Evolutionary conservation across 2,113 vertebrate species (phyloP).

Genomic region (Prinia subflava): DNA sequence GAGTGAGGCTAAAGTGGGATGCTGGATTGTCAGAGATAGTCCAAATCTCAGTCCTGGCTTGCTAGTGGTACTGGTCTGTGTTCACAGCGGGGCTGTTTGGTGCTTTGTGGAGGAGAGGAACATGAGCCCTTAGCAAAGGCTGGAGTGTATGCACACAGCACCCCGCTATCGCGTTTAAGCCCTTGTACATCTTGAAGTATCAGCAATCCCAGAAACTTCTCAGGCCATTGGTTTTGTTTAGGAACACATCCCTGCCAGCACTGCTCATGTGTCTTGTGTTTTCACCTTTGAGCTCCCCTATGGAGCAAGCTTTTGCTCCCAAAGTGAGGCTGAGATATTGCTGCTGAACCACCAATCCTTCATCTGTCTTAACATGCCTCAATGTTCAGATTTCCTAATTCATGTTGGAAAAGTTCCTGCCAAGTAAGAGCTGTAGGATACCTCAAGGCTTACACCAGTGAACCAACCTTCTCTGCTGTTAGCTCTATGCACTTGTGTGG

Average conservation of each 20-base stretch:
- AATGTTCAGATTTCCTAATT: not conserved
- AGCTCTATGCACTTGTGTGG: not conserved
- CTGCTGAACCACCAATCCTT: not conserved
- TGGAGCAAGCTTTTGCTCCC: not conserved
- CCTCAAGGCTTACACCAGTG: not conserved
- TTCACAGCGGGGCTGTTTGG: not conserved
- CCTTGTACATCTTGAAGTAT: not conserved
- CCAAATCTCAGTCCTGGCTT: not conserved
- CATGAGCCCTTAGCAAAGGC: accelerated
- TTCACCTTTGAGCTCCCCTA: not conserved
- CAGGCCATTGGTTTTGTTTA: not conserved
- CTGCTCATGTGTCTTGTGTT: not conserved
- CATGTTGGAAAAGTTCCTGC: not conserved
- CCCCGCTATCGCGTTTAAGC: accelerated
- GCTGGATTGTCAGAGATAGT: not conserved
- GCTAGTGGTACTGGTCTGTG: not conserved
- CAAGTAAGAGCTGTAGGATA: not conserved
- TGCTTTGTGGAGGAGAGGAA: not conserved
- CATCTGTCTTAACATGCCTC: conserved; percentile 3
- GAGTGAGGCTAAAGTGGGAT: not conserved
- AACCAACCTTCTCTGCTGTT: not conserved
- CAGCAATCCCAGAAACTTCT: not conserved
- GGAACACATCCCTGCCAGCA: not conserved
- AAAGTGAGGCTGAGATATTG: not conserved
- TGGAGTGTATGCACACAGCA: accelerated